Percentiles rank a stretch among this genome's conserved stretches.
Evolutionary conservation across 2,797 vertebrate species (phyloP).

Genomic region (Mionectes olivaceus): DNA sequence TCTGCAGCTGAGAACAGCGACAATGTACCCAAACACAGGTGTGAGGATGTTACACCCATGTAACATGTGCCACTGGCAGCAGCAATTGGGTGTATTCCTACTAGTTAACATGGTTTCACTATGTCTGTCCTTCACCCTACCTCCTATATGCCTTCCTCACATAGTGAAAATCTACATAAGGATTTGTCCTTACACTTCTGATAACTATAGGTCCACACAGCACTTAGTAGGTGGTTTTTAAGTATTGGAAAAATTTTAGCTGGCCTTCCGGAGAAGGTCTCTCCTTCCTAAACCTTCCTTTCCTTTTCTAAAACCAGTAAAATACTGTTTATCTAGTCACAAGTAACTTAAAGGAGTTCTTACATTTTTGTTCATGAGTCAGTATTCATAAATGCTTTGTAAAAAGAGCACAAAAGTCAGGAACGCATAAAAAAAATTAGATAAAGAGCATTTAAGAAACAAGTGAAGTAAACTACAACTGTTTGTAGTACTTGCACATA

Average conservation of each 20-base stretch:
- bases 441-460: neutral
- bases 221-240: neutral
- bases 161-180: neutral
- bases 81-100: neutral
- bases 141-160: neutral
- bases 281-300: neutral
- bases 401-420: neutral
- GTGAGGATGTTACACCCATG: neutral
- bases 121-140: neutral
- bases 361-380: neutral
- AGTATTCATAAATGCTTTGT: neutral
- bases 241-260: neutral
- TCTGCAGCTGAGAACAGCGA: neutral
- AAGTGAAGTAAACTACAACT: neutral
- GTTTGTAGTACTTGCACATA: neutral
- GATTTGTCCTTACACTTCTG: neutral
- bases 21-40: neutral
- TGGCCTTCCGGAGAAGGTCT: neutral
- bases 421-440: neutral
- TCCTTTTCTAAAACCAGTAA: neutral
- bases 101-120: neutral
- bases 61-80: neutral
- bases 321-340: neutral
- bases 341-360: neutral
- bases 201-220: neutral